Base-by-base conservation (phyloP, 1,140 invertebrate species). In the Cydia strobilella region DNA sequence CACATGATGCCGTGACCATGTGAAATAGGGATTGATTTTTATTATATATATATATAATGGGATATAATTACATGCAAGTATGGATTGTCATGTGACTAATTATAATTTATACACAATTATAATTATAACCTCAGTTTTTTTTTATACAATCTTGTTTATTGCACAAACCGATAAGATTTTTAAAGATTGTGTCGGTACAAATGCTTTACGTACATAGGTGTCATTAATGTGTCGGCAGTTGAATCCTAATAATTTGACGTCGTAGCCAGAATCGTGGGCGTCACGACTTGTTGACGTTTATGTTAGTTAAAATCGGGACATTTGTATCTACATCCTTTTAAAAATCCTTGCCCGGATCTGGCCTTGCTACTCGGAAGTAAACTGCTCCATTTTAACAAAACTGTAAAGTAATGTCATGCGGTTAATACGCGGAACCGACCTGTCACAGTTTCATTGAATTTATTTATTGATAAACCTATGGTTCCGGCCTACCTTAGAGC, bases 371-470 rank as follows among this genome's bases (percentile, higher is more conserved):
- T 69, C 65, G 65, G 65, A 69, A 69, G 65, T 69, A n/a, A 69
- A 39, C 18, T 69, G 65, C 35, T 69, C 65, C 65, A 69, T 69
- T 69, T 69, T 35, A 69, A 69, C 65, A 39, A 69, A 69, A 69
- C 65, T 69, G 65, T 69, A 69, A 69, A 69, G 65, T 69, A 69
- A 69, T 69, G 65, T 39, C 65, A 69, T 35, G 65, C 65, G 65
- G 31, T 31, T 69, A 69, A 69, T 69, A 69, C 65, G 65, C 65
- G 65, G 65, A 69, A 69, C 65, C 42, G 27, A 35, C 31, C 65
- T 69, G 65, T 69, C 65, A 69, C 27, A 39, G 65, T 69, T 69
- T 69, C 65, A 69, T 69, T 69, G 65, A 69, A 69, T 35, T 39
- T 39, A 69, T 69, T 69, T 69, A 69, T 69, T 18, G 31, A 69